phyloP scores from a whole-genome alignment of 2,888 invertebrate genomes.

The Coelogynopora nodosa region DNA sequence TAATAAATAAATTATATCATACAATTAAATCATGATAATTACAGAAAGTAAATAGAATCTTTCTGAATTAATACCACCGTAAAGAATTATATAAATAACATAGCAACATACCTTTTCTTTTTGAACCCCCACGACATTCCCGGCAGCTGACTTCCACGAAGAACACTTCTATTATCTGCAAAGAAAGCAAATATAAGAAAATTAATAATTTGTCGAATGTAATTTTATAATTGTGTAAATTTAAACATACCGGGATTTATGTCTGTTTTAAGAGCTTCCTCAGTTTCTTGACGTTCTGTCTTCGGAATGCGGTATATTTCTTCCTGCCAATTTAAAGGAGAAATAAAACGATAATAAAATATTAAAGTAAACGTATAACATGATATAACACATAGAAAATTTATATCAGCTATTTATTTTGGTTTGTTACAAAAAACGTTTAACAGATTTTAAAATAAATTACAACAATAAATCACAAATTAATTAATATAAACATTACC shows the following conservation, averaged over 20 bases:
- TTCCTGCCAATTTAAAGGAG: not conserved
- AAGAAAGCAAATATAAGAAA: not conserved
- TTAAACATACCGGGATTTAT: not conserved
- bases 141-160: not conserved
- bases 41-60: too few species aligned
- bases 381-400: too few species aligned
- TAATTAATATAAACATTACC: too few species aligned
- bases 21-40: too few species aligned
- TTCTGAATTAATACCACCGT: too few species aligned
- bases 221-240: not conserved
- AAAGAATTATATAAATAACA: too few species aligned
- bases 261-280: not conserved
- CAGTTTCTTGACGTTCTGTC: constrained; percentile 34
- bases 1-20: not conserved
- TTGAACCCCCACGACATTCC: not conserved
- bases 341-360: too few species aligned
- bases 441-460: too few species aligned
- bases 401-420: too few species aligned
- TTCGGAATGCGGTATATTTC: constrained; percentile 35
- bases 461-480: too few species aligned
- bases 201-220: not conserved
- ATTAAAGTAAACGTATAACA: too few species aligned
- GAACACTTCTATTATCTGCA: not conserved
- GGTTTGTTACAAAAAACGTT: too few species aligned
- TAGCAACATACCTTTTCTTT: not conserved